Evolutionary conservation across 2,797 vertebrate genomes (phyloP).

Genomic region (Strix occidentalis): DNA sequence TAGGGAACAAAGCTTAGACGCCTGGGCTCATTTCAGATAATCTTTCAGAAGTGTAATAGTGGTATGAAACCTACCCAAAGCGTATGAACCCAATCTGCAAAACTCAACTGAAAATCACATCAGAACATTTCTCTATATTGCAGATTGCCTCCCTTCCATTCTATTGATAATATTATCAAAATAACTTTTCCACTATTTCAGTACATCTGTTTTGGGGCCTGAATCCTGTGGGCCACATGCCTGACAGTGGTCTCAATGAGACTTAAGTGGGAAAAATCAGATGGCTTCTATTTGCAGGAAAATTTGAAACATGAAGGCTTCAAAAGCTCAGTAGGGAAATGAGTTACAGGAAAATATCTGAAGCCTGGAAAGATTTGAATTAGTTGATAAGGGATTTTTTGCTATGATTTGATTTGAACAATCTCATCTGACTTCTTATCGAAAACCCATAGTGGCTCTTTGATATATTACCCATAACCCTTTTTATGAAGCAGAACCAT

Average conservation of each 20-base stretch:
- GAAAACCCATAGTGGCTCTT: not conserved
- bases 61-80: not conserved
- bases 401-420: not conserved
- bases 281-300: not conserved
- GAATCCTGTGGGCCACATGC: not conserved
- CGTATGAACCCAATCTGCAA: accelerated
- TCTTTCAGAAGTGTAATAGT: not conserved
- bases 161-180: not conserved
- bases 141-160: not conserved
- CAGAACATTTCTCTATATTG: not conserved
- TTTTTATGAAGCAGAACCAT: not conserved
- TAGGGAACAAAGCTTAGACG: not conserved
- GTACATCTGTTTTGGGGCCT: not conserved
- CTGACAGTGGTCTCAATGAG: not conserved
- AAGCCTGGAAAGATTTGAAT: not conserved
- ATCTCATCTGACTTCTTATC: not conserved
- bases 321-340: not conserved
- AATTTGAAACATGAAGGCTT: not conserved
- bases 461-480: not conserved
- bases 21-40: not conserved
- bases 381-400: not conserved
- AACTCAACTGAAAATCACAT: not conserved
- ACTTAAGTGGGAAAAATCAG: not conserved
- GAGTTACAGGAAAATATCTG: not conserved
- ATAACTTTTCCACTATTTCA: not conserved